Conservation (phyloP, 2,888 invertebrate genomes). For the Glaucopsyche alexis region DNA sequence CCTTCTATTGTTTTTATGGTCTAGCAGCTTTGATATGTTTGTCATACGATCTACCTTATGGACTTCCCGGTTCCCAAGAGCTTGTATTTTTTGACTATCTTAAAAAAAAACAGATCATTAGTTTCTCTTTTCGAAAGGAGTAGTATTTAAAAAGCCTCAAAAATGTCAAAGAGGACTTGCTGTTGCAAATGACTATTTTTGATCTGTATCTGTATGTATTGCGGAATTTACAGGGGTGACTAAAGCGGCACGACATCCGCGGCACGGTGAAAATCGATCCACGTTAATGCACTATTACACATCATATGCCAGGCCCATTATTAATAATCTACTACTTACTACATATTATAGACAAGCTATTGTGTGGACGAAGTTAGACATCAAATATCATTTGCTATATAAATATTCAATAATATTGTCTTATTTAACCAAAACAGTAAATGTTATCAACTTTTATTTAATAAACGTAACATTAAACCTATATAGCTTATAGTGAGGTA, state of each 20-base stretch:
- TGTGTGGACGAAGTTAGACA: too few relatives aligned
- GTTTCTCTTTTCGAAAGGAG: not conserved
- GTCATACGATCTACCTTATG: not conserved
- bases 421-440: not conserved
- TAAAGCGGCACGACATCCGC: too few relatives aligned
- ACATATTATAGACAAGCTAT: too few relatives aligned
- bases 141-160: not conserved
- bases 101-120: not conserved
- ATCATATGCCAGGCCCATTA: too few relatives aligned
- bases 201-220: too few relatives aligned
- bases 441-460: not conserved
- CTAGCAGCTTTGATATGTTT: not conserved
- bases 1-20: constrained; percentile 2
- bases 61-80: not conserved
- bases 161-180: not conserved
- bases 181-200: not conserved
- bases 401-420: not conserved
- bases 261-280: too few relatives aligned
- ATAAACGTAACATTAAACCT: not conserved
- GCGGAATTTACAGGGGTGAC: too few relatives aligned
- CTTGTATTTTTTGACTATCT: not conserved
- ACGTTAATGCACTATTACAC: too few relatives aligned
- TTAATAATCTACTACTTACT: too few relatives aligned
- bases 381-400: not conserved
- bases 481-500: not conserved